phyloP scores from a whole-genome alignment of 2,113 vertebrate genomes.

The Sciurus niger region DNA sequence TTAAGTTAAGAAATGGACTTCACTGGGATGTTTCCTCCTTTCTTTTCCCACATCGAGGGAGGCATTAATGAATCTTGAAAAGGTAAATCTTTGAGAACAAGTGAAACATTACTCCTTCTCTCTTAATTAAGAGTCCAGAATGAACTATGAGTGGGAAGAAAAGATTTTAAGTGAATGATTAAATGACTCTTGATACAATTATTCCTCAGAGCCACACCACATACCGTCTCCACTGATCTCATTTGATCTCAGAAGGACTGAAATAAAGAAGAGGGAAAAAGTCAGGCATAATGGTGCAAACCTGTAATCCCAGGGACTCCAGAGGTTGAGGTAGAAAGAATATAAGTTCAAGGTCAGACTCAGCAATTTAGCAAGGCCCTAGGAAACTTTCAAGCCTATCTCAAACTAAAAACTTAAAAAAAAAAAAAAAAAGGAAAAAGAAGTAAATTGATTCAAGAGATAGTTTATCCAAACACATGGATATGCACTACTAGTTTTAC shows the following conservation, averaged over 20 bases:
- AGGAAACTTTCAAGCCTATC: too few species aligned
- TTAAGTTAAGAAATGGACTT: neutral
- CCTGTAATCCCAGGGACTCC: too few species aligned
- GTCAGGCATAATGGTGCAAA: too few species aligned
- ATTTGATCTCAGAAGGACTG: neutral
- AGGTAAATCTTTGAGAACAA: slow-evolving; percentile 27
- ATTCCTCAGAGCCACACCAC: neutral
- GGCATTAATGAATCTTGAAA: neutral
- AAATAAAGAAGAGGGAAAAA: neutral
- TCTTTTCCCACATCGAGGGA: neutral
- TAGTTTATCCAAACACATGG: neutral
- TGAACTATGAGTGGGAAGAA: neutral
- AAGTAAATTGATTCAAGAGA: neutral
- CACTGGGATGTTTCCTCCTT: neutral
- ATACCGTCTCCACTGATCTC: neutral
- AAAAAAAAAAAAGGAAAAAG: neutral
- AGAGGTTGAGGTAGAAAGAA: too few species aligned
- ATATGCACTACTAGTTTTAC: neutral
- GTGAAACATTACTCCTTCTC: neutral
- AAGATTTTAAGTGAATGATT: neutral
- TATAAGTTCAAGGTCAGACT: too few species aligned
- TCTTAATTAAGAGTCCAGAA: slow-evolving; percentile 7
- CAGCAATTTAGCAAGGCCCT: too few species aligned
- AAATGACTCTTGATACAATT: neutral
- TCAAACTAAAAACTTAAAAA: neutral